A percentile compares a stretch with the other conserved stretches of the same genome.
These are phyloP conservation scores for Ophthalmolycus amberensis DNA, from an alignment of 2,113 vertebrate genomes.

Conservation along the genomic window DNA sequence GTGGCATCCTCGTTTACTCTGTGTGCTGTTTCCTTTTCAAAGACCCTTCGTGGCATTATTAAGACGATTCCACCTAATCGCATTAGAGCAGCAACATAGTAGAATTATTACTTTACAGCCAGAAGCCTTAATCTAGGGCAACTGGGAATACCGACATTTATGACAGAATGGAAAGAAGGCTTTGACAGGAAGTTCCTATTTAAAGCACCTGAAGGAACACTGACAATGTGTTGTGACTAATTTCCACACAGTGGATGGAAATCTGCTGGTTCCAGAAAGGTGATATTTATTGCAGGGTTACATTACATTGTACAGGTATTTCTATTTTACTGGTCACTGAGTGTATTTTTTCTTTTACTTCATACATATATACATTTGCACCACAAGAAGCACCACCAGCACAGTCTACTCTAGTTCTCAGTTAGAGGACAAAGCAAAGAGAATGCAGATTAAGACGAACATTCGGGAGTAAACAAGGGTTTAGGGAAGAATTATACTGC, in stretches of 20 bases:
- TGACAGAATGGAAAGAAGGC: slow-evolving; percentile 13
- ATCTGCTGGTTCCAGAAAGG: neutral
- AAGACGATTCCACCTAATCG: slow-evolving; percentile 71
- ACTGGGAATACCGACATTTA: slow-evolving; percentile 48
- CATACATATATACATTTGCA: neutral
- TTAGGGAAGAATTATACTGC: slow-evolving; percentile 48
- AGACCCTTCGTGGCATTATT: slow-evolving; percentile 54
- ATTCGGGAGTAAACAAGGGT: slow-evolving; percentile 38
- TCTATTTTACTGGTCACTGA: neutral
- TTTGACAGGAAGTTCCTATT: slow-evolving; percentile 16
- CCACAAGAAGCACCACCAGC: neutral
- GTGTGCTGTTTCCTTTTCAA: slow-evolving; percentile 35
- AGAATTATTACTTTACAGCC: slow-evolving; percentile 58
- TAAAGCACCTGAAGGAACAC: slow-evolving; percentile 27
- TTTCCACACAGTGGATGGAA: neutral
- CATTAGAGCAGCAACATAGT: slow-evolving; percentile 62
- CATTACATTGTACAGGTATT: neutral
- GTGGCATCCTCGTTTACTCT: slow-evolving; percentile 5
- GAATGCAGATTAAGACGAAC: slow-evolving; percentile 39
- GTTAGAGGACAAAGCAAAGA: slow-evolving; percentile 47
- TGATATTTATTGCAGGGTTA: neutral
- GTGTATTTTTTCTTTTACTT: neutral
- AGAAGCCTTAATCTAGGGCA: slow-evolving; percentile 63
- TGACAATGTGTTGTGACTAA: neutral
- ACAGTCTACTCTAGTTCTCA: slow-evolving; percentile 4